Base-by-base conservation (phyloP, 2,113 vertebrate genomes). In the Corythoichthys haematopterus region DNA sequence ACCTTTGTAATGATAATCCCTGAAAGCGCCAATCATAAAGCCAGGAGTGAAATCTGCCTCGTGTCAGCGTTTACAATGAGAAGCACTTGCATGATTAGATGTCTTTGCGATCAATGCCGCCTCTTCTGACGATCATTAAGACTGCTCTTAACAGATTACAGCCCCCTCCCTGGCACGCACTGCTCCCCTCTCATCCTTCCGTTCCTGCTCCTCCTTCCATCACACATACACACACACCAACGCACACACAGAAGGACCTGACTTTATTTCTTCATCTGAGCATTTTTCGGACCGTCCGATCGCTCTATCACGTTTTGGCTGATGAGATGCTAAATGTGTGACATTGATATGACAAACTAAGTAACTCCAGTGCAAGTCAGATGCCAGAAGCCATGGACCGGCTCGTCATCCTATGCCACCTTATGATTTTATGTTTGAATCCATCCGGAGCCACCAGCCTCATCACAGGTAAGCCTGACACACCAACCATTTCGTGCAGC, bases 51-150 rank as follows among this genome's bases (percentile, higher is more conserved):
- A 83, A 88, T 90, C 87, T 86, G 85, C 83, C 80, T 86, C 86
- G 83, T 89, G 88, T 89, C 88, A 89, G 88, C 87, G 66, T 89
- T 89, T 90, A 87, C 85, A 35, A 78, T 81, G 76, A 80, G 86
- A 84, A 84, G 87, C 88, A 90, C 88, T 90, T 77, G 84, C 78
- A 77, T 84, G 88, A 90, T 90, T 90, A 86, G 85, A 87, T 84
- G 84, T 86, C 78, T 75, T 20, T 65, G 63, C 65, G 43, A 85
- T 89, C 89, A 66, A 88, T 89, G 89, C 80, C 80, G 79, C 80
- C 56, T 85, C 77, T 81, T 86, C 70, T 87, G 64, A 79, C 80
- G 77, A 88, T 89, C 80, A 91, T 89, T 89, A 89, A 83, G 85
- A 80, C 87, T 80, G 88, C 90, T 85, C 85, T 90, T 87, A 90